Conservation (phyloP, 2,888 invertebrate genomes). For the Prostheceraeus crozeri region DNA sequence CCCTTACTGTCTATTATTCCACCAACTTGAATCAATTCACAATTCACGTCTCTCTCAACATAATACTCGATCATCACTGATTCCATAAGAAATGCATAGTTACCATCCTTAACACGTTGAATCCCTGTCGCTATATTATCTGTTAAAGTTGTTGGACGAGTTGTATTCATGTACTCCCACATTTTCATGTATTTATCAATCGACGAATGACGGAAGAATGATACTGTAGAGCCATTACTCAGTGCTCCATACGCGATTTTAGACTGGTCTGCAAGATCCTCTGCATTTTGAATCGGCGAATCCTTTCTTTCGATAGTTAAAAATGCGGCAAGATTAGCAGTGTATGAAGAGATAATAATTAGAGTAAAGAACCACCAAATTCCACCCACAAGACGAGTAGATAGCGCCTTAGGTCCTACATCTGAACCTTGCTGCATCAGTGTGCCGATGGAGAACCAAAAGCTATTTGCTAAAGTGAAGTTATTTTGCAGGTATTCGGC, state of each 20-base stretch:
- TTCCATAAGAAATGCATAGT: slow-evolving; percentile 96
- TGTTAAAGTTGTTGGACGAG: slow-evolving; percentile 45
- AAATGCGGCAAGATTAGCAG: slow-evolving; percentile 93
- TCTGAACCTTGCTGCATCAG: slow-evolving; percentile 58
- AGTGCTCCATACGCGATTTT: slow-evolving; percentile 87
- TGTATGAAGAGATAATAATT: slow-evolving; percentile 95
- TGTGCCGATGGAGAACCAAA: slow-evolving; percentile 56
- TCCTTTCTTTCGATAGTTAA: slow-evolving; percentile 92
- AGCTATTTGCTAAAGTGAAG: slow-evolving; percentile 58
- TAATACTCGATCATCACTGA: slow-evolving; percentile 88
- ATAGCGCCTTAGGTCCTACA: slow-evolving; percentile 65
- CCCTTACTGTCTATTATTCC: slow-evolving; percentile 78
- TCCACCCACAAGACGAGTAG: slow-evolving; percentile 82
- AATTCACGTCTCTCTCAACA: slow-evolving; percentile 64
- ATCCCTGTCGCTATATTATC: slow-evolving; percentile 80
- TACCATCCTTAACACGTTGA: slow-evolving; percentile 68
- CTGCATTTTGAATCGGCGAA: slow-evolving; percentile 85
- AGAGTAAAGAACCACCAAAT: slow-evolving; percentile 98
- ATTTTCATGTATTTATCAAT: slow-evolving; percentile 57
- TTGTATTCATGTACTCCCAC: slow-evolving; percentile 53
- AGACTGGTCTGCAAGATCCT: slow-evolving; percentile 85
- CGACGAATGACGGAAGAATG: slow-evolving; percentile 69
- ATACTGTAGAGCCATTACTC: slow-evolving; percentile 88
- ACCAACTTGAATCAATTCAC: slow-evolving; percentile 92
- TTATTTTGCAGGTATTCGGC: slow-evolving; percentile 78